Conservation (phyloP, 2,113 vertebrate genomes). For the Brachyhypopomus gauderio region DNA sequence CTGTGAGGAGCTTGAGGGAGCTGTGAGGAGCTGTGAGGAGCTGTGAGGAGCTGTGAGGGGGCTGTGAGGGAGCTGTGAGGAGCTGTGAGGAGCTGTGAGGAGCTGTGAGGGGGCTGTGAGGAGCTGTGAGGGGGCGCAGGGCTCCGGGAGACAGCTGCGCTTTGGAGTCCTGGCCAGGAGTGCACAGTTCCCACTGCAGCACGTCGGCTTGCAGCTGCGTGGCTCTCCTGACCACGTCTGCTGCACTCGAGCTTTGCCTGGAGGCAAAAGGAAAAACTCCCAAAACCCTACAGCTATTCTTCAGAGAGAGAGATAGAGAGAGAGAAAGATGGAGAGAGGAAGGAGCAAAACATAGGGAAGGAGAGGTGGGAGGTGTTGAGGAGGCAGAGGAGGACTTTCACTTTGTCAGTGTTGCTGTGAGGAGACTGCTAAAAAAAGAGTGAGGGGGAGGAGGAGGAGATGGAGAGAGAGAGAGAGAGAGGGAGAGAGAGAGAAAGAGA, state of each 20-base stretch:
- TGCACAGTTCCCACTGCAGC: neutral
- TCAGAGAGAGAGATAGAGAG: constrained; percentile 41
- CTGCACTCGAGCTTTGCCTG: neutral
- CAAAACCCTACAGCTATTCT: constrained; percentile 6
- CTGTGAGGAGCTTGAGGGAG: too few species aligned
- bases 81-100: too few species aligned
- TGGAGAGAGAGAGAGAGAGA: constrained; percentile 2
- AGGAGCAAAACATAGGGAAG: constrained; percentile 13
- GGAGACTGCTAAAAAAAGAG: constrained; percentile 43
- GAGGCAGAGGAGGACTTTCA: constrained; percentile 21
- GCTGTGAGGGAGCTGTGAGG: too few species aligned
- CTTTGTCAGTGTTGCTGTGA: constrained; percentile 28
- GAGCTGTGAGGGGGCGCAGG: neutral
- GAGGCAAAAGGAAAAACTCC: neutral
- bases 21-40: too few species aligned
- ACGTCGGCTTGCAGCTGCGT: constrained; percentile 2
- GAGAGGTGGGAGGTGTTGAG: constrained; percentile 8
- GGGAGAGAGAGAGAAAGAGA: constrained; percentile 11
- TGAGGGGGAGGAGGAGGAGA: neutral
- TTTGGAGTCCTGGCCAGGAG: neutral
- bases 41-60: too few species aligned
- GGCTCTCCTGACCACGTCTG: neutral
- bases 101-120: too few species aligned
- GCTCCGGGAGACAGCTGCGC: neutral
- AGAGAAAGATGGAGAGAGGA: too few species aligned